A percentile compares a stretch with the other conserved stretches of the same genome.
Evolutionary conservation across 2,888 invertebrate species (phyloP).

Genomic region (Lithophane semibrunnea): DNA sequence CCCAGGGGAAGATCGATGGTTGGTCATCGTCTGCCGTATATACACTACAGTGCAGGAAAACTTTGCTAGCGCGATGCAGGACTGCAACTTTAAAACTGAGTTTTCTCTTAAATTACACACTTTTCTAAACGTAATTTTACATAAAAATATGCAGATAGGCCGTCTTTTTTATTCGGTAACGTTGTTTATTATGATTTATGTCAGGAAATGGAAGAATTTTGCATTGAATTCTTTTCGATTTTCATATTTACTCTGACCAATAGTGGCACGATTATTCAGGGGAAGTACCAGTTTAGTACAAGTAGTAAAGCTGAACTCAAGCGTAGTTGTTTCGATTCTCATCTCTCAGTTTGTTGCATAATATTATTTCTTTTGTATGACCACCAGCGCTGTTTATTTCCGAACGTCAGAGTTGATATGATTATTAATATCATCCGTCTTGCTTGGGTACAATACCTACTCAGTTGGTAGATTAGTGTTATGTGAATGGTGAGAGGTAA

Average conservation of each 20-base stretch:
- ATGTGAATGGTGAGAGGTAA: not conserved
- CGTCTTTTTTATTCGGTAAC: not conserved
- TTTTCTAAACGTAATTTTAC: not conserved
- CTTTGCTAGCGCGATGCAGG: slow-evolving; percentile 55
- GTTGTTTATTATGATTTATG: not conserved
- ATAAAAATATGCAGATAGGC: not conserved
- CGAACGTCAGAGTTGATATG: not conserved
- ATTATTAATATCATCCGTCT: slow-evolving; percentile 1
- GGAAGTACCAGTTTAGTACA: slow-evolving; percentile 30
- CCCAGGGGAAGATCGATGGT: slow-evolving; percentile 58
- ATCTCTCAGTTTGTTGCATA: slow-evolving; percentile 17
- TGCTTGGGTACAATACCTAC: not conserved
- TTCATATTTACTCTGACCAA: slow-evolving; percentile 42
- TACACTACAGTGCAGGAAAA: slow-evolving; percentile 18
- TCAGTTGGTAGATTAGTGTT: not conserved
- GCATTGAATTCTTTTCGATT: not conserved
- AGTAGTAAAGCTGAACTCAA: not conserved
- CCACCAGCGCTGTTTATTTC: not conserved
- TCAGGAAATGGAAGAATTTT: slow-evolving; percentile 21
- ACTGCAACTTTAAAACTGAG: not conserved
- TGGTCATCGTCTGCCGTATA: not conserved
- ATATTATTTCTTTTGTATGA: slow-evolving; percentile 19
- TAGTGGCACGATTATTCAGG: slow-evolving; percentile 23
- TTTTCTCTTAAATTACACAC: not conserved
- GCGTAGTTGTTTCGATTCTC: slow-evolving; percentile 7